These are phyloP conservation scores for Epinephelus coioides DNA, from an alignment of 2,797 vertebrate genomes.

Conservation along the genomic window DNA sequence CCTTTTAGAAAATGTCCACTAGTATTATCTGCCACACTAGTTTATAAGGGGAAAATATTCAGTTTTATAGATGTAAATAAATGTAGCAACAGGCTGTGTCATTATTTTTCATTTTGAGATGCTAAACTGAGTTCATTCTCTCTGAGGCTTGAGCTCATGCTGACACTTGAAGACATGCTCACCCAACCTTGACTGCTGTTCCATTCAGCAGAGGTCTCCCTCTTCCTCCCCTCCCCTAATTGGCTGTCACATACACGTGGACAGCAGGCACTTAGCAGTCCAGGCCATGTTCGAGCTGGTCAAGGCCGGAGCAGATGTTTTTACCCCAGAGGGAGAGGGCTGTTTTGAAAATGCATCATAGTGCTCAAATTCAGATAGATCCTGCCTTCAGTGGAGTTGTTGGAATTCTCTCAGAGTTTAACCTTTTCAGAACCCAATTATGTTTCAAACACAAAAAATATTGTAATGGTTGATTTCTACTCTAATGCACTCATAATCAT, in stretches of 20 bases:
- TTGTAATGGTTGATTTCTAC: too few relatives aligned
- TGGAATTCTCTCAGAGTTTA: background rate
- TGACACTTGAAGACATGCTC: slow-evolving; percentile 55
- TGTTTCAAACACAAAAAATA: too few relatives aligned
- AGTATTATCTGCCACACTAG: background rate
- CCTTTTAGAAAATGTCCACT: too few relatives aligned
- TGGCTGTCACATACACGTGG: slow-evolving; percentile 39
- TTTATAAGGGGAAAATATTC: background rate
- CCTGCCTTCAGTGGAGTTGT: background rate
- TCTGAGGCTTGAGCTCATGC: slow-evolving; percentile 13
- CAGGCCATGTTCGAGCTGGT: slow-evolving; percentile 35
- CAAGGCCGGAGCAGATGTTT: slow-evolving; percentile 35
- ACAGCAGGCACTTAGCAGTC: slow-evolving; percentile 53
- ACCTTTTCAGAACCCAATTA: too few relatives aligned
- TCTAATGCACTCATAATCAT: too few relatives aligned
- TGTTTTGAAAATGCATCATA: slow-evolving; percentile 6
- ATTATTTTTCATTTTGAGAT: background rate
- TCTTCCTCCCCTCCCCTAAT: slow-evolving; percentile 25
- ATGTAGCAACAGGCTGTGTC: background rate
- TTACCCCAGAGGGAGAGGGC: background rate
- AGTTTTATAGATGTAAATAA: background rate
- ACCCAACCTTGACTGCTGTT: slow-evolving; percentile 42
- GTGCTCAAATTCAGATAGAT: background rate
- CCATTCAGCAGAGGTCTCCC: slow-evolving; percentile 21
- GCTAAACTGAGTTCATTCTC: background rate